Conservation (phyloP, 2,113 vertebrate genomes). For the Epinephelus fuscoguttatus region DNA sequence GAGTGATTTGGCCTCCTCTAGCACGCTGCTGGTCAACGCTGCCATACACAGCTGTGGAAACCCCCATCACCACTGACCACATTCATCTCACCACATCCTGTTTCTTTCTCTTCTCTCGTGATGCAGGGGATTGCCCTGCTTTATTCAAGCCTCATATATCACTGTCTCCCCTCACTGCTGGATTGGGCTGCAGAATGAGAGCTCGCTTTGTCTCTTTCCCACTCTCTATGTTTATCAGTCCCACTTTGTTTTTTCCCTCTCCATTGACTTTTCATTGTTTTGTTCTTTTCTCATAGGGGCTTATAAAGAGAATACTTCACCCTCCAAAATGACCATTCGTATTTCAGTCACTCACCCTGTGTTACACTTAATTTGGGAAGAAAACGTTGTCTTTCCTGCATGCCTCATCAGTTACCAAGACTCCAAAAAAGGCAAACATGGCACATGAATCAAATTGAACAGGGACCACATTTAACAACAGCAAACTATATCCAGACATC, state of each 20-base stretch:
- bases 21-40: conserved; percentile 4
- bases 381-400: no score
- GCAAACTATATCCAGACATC: no score
- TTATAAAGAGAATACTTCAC: not conserved
- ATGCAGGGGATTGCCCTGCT: conserved; percentile 64
- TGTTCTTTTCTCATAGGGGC: conserved; percentile 31
- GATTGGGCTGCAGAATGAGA: conserved; percentile 37
- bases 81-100: conserved; percentile 28
- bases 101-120: conserved; percentile 37
- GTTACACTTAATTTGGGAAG: no score
- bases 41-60: conserved; percentile 41
- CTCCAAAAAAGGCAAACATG: no score
- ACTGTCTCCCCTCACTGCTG: conserved; percentile 40
- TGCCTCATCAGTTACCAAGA: no score
- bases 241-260: not conserved
- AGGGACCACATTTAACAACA: no score
- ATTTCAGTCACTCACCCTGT: no score
- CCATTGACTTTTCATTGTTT: not conserved
- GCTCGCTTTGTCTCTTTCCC: not conserved
- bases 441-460: no score
- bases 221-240: no score
- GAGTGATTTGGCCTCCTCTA: not conserved
- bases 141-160: conserved; percentile 65
- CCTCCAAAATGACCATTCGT: no score
- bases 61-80: conserved; percentile 38